Evolutionary conservation across 2,113 vertebrate species (phyloP).

Genomic region (Elgaria multicarinata): DNA sequence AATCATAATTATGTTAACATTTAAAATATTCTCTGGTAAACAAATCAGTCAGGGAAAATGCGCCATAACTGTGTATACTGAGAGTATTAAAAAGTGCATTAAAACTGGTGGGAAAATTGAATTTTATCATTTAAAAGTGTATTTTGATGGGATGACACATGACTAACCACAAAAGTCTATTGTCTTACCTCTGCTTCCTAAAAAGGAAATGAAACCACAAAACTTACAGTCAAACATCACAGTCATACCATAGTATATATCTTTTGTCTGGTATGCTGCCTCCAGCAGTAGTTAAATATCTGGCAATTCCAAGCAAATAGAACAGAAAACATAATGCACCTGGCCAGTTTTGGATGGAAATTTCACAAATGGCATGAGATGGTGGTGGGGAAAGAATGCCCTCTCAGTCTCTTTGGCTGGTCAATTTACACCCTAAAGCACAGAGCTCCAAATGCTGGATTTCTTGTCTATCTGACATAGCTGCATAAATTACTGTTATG

Average conservation of each 20-base stretch:
- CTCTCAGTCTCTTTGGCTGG: constrained; percentile 33
- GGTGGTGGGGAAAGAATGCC: constrained; percentile 30
- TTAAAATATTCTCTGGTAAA: background rate
- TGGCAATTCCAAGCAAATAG: constrained; percentile 58
- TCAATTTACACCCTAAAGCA: constrained; percentile 41
- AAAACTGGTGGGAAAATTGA: background rate
- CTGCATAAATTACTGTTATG: constrained; percentile 62
- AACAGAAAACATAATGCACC: constrained; percentile 58
- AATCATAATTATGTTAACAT: background rate
- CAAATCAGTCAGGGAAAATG: background rate
- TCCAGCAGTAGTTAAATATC: constrained; percentile 53
- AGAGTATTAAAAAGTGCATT: background rate
- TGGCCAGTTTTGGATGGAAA: constrained; percentile 55
- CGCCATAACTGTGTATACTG: background rate
- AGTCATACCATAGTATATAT: constrained; percentile 43
- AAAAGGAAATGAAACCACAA: constrained; percentile 73
- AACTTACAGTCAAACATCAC: constrained; percentile 64
- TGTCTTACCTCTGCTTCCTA: constrained; percentile 25
- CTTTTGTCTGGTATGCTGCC: constrained; percentile 48
- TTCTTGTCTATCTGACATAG: constrained; percentile 36
- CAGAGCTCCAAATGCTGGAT: background rate
- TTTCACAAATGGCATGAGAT: constrained; percentile 36
- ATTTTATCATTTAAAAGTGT: constrained; percentile 36
- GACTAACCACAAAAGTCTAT: constrained; percentile 22
- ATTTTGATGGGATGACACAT: constrained; percentile 49